Percentiles rank a stretch among this genome's conserved stretches.
These are phyloP conservation scores for Acronicta alni DNA, from an alignment of 2,888 invertebrate species.

Conservation along the genomic window DNA sequence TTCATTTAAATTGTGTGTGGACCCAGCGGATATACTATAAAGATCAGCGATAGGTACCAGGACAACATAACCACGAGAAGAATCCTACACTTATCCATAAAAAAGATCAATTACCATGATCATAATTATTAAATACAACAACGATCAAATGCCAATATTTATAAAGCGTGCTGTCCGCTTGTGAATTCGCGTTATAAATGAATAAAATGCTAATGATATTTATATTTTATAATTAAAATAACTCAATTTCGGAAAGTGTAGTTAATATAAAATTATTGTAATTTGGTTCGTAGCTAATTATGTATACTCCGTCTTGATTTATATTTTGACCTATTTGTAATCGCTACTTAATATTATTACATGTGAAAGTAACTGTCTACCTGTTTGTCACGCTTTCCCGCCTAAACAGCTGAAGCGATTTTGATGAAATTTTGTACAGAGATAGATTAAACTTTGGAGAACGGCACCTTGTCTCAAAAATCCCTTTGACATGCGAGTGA, in stretches of 20 bases:
- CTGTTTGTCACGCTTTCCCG: too few relatives aligned
- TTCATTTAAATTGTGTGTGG: not conserved
- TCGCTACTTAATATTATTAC: too few relatives aligned
- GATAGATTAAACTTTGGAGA: too few relatives aligned
- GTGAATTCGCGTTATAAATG: slow-evolving; percentile 18
- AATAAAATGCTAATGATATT: slow-evolving; percentile 28
- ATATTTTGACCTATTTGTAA: too few relatives aligned
- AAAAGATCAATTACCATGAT: too few relatives aligned
- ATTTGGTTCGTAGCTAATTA: slow-evolving; percentile 4
- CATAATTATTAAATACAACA: slow-evolving; percentile 32
- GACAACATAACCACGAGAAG: slow-evolving; percentile 17
- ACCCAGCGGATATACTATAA: too few relatives aligned
- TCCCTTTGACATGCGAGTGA: too few relatives aligned
- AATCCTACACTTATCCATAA: slow-evolving; percentile 24
- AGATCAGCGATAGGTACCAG: slow-evolving; percentile 35
- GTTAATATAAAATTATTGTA: slow-evolving; percentile 20
- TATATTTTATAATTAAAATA: slow-evolving; percentile 33
- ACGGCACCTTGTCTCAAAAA: too few relatives aligned
- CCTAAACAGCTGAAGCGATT: too few relatives aligned
- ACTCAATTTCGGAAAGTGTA: slow-evolving; percentile 26
- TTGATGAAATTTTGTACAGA: too few relatives aligned
- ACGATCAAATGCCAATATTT: slow-evolving; percentile 37
- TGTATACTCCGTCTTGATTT: too few relatives aligned
- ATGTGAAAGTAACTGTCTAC: too few relatives aligned
- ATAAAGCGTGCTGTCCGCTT: slow-evolving; percentile 14